A percentile compares a stretch with the other conserved stretches of the same genome.
Evolutionary conservation across 2,888 invertebrate species (phyloP).

Genomic region (Machimus atricapillus): DNA sequence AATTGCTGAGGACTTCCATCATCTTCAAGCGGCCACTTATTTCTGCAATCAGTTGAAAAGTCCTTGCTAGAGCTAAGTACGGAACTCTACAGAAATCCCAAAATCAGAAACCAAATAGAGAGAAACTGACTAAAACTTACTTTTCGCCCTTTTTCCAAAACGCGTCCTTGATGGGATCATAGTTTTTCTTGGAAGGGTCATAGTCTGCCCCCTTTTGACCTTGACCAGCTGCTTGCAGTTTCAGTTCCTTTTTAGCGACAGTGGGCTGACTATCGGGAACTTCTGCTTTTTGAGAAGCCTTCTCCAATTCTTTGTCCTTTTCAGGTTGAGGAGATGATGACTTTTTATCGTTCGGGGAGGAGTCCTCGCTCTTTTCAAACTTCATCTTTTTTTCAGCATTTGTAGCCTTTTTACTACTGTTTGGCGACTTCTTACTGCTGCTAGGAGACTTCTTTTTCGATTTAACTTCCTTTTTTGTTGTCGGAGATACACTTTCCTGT

Average conservation of each 20-base stretch:
- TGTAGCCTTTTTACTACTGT: not conserved
- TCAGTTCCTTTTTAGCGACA: slow-evolving; percentile 49
- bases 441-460: not conserved
- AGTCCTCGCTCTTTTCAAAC: not conserved
- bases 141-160: slow-evolving; percentile 78
- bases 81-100: slow-evolving; percentile 73
- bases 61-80: slow-evolving; percentile 88
- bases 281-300: not conserved
- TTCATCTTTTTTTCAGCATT: not conserved
- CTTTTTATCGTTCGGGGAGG: not conserved
- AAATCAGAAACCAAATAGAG: not conserved
- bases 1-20: slow-evolving; percentile 90
- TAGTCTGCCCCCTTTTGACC: slow-evolving; percentile 64
- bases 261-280: slow-evolving; percentile 1
- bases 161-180: slow-evolving; percentile 85
- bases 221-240: slow-evolving; percentile 50
- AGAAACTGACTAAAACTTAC: slow-evolving; percentile 59
- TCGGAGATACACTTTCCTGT: not conserved
- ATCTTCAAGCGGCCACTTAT: slow-evolving; percentile 87
- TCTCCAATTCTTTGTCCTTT: not conserved
- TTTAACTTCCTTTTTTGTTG: not conserved
- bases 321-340: not conserved
- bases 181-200: slow-evolving; percentile 74
- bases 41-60: slow-evolving; percentile 88
- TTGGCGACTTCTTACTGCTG: not conserved